Conservation (phyloP, 2,888 invertebrate species). For the Papilio demoleus region DNA sequence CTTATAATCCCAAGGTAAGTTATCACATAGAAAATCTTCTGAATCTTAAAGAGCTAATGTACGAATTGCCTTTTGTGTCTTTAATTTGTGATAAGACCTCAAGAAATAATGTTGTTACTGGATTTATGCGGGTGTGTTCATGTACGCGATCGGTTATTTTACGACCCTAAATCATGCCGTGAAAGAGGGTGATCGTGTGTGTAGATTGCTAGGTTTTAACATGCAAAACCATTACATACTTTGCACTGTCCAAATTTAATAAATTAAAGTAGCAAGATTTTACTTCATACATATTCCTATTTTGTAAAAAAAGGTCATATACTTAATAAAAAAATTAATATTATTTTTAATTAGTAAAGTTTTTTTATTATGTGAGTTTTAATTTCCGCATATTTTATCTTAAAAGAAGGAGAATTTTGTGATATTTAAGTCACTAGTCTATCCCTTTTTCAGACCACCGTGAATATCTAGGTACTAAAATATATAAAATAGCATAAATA, state of each 20-base stretch:
- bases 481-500: too few relatives aligned
- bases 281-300: too few relatives aligned
- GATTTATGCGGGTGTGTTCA: slow-evolving; percentile 24
- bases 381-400: too few relatives aligned
- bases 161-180: slow-evolving; percentile 23
- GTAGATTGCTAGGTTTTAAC: slow-evolving; percentile 8
- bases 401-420: too few relatives aligned
- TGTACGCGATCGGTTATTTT: slow-evolving; percentile 17
- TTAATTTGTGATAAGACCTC: slow-evolving; percentile 17
- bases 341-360: too few relatives aligned
- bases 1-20: slow-evolving; percentile 43
- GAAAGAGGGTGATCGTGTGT: slow-evolving; percentile 7
- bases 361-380: too few relatives aligned
- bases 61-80: neutral
- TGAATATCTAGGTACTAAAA: too few relatives aligned
- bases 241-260: neutral
- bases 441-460: too few relatives aligned
- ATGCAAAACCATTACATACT: neutral
- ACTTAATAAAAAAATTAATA: too few relatives aligned
- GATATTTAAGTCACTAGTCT: too few relatives aligned
- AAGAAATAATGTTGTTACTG: neutral
- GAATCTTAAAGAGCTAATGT: neutral
- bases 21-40: neutral
- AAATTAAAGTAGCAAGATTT: neutral
- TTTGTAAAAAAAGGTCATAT: neutral